Evolutionary conservation across 2,113 vertebrate genomes (phyloP), one percentile per base, ranked within the genome.

Genomic region (Pithys albifrons): DNA sequence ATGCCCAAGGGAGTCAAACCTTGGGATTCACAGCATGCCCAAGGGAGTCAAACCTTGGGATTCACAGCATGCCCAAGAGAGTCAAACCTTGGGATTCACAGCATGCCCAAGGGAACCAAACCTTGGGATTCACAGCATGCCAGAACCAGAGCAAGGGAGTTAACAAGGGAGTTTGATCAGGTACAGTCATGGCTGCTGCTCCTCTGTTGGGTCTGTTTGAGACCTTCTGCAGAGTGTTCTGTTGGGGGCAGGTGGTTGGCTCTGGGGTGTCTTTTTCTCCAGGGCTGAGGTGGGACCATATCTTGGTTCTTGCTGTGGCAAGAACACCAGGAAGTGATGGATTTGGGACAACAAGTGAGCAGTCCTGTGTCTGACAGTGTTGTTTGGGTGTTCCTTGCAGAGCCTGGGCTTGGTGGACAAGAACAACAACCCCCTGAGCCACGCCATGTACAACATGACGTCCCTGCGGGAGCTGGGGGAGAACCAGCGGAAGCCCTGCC

Each of bases 361-460:
- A 14, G 31, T 16, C 75, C 35, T 5, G 7, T 45, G 48, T 9
- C 48, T 86, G 76, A 51, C 5, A 4, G 19, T 7, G 28, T 0
- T 12, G 17, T 66, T 51, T 80, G 33, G 35, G 51, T 61, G 55
- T 70, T 87, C 25, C 37, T 79, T 85, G 29, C 96, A 99, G 99
- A 99, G 99, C 94, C 97, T 99, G 69, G 97, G 98, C 54, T 96
- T 99, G 81, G 97, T 99, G 65, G 99, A 99, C 95, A 97, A 98
- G 84, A 97, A 99, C 96, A 99, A 99, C 82, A 98, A 98, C 33
- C 99, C 99, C 0, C 98, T 99, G 58, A 99, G 98, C 65, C 99
- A 99, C 0, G 99, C 99, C 33, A 99, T 98, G 97, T 99, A 99
- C 97, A 98, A 99, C 85, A 95, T 94, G 94, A 98, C 98, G 7